Base-by-base conservation (phyloP, 2,888 invertebrate species). In the Gandaritis pyraliata region DNA sequence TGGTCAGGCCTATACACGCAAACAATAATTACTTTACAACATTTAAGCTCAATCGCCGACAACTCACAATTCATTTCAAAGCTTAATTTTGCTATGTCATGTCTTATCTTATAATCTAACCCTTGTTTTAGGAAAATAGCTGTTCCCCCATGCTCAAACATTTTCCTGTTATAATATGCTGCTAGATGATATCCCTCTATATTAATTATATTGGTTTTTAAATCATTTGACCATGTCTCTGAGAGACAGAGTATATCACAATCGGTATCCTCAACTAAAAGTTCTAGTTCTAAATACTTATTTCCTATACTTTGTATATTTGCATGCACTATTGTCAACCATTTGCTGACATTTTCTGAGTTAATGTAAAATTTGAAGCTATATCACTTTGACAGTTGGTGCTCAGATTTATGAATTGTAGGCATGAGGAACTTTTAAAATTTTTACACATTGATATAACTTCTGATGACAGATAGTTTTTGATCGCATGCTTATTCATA, bases 221-320 rank as follows among this genome's bases (percentile, higher is more conserved):
- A n/a, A 1, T 38, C 38, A 38, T 38, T 38, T 7, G 38, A 2
- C 38, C 38, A 38, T 38, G 38, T 38, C 38, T 38, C 38, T 1
- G 38, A 38, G 12, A 38, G 38, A 38, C 38, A 38, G 38, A 38
- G 38, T n/a, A 38, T n/a, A n/a, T 38, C 38, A 38, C 38, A 38
- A 2, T 38, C 12, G 1, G 38, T 38, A 3, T 38, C n/a, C 12
- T 7, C 38, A n/a, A 1, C 12, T n/a, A 38, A 38, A 7, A 38
- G 12, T 38, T 38, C 38, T 2, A 38, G 1, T 38, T 38, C 38
- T 38, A 38, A 38, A 38, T 38, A 38, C 12, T 38, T 38, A 38
- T 38, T 38, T n/a, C 38, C 38, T 38, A 38, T 5, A 38, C 38
- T 38, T 8, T 38, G 38, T 38, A 38, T 5, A 38, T 38, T 38